phyloP scores from a whole-genome alignment of 2,888 invertebrate species.

The Phengaris arion region DNA sequence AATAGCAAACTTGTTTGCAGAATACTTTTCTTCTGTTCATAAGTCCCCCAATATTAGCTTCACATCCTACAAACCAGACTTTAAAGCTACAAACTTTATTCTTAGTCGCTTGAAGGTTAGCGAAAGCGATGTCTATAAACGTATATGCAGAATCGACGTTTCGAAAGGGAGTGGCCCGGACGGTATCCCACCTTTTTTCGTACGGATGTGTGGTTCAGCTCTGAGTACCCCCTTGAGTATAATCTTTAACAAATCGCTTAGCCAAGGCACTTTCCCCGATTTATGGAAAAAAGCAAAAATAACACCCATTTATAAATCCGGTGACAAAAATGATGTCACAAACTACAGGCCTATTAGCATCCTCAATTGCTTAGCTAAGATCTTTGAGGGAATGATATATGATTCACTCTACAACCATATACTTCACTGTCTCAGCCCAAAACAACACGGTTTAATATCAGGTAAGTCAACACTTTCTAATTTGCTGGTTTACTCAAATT shows the following conservation, averaged over 20 bases:
- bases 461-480: too few species aligned
- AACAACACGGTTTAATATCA: too few species aligned
- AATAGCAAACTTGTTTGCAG: constrained; percentile 7
- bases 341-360: too few species aligned
- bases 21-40: too few species aligned
- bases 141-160: background rate
- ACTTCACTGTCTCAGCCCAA: background rate
- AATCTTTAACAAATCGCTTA: background rate
- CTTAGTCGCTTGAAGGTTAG: background rate
- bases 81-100: background rate
- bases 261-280: background rate
- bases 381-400: background rate
- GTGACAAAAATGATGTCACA: background rate
- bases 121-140: background rate
- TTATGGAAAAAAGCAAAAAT: constrained; percentile 1
- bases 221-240: too few species aligned
- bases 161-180: too few species aligned
- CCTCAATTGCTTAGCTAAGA: too few species aligned
- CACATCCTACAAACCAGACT: background rate
- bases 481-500: too few species aligned
- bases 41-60: background rate
- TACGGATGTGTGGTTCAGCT: too few species aligned
- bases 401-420: background rate
- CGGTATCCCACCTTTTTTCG: too few species aligned
- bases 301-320: constrained; percentile 2